These are phyloP conservation scores for Anas platyrhynchos DNA, from an alignment of 2,113 vertebrate genomes.

Conservation along the genomic window DNA sequence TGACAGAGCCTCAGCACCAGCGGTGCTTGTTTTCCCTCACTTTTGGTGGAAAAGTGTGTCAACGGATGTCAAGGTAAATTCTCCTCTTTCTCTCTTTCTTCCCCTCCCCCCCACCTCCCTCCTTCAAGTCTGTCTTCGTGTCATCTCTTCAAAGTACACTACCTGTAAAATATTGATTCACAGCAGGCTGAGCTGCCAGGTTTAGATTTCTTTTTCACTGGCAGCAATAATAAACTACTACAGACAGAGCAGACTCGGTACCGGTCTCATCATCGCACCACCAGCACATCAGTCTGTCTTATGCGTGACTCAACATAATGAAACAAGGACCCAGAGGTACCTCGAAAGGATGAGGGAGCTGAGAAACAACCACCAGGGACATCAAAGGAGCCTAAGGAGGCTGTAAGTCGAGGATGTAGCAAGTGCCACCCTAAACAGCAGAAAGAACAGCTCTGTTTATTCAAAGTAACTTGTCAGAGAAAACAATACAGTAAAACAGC, in stretches of 20 bases:
- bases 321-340: constrained; percentile 72
- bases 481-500: constrained; percentile 32
- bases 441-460: constrained; percentile 34
- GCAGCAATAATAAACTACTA: constrained; percentile 80
- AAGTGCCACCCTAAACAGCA: constrained; percentile 47
- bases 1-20: constrained; percentile 19
- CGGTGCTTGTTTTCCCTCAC: constrained; percentile 60
- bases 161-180: constrained; percentile 88
- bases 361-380: constrained; percentile 60
- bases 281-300: constrained; percentile 71
- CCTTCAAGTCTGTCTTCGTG: constrained; percentile 79
- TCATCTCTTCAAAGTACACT: constrained; percentile 84
- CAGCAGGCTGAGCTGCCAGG: constrained; percentile 83
- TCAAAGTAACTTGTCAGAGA: constrained; percentile 56
- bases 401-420: constrained; percentile 39
- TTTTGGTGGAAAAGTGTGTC: constrained; percentile 75
- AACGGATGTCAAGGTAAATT: constrained; percentile 77
- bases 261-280: constrained; percentile 64
- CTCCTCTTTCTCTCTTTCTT: constrained; percentile 48
- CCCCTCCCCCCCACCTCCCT: constrained; percentile 23
- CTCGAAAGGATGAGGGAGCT: constrained; percentile 69
- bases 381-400: constrained; percentile 61
- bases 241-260: constrained; percentile 74
- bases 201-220: constrained; percentile 80
- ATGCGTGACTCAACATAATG: constrained; percentile 75